Conservation (phyloP, 2,797 vertebrate genomes). For the Cynodonichthys magdalenae region DNA sequence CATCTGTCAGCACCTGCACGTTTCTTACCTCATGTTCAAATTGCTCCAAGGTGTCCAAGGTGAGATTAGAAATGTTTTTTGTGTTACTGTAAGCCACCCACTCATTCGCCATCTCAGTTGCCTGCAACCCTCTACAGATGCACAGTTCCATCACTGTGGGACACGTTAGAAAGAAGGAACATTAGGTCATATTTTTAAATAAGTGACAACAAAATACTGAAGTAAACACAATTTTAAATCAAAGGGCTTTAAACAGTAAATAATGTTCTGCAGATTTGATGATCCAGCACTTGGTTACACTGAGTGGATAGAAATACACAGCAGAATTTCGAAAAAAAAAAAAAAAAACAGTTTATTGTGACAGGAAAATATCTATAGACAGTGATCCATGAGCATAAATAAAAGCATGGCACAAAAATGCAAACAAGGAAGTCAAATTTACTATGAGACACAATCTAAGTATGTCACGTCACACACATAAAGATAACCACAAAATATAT, state of each 20-base stretch:
- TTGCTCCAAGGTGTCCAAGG: conserved; percentile 71
- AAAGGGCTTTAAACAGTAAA: no score
- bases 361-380: no score
- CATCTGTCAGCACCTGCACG: background rate
- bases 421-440: no score
- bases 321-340: no score
- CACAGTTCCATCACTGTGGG: conserved; percentile 90
- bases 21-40: conserved; percentile 86
- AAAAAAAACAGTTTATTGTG: no score
- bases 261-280: no score
- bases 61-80: conserved; percentile 73
- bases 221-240: background rate
- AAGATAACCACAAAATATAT: no score
- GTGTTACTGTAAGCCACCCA: conserved; percentile 87
- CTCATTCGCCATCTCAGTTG: conserved; percentile 77
- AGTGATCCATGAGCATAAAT: no score
- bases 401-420: no score
- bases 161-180: background rate
- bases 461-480: no score
- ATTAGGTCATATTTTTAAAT: background rate
- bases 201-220: background rate
- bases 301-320: background rate
- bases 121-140: conserved; percentile 75
- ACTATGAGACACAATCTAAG: no score
- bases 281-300: background rate